These are phyloP conservation scores for Zosterops lateralis DNA, from an alignment of 2,113 vertebrate genomes.

Conservation along the genomic window DNA sequence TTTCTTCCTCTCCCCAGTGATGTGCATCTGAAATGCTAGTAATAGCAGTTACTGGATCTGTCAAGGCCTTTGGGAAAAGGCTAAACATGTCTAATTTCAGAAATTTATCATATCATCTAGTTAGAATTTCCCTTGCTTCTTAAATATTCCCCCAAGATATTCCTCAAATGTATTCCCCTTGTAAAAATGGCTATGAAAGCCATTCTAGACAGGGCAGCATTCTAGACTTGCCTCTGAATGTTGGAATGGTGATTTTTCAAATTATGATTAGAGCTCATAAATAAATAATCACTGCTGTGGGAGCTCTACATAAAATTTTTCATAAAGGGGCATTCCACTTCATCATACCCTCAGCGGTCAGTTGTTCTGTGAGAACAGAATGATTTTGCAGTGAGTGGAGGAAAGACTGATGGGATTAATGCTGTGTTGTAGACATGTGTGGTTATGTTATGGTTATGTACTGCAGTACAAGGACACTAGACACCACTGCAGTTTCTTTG, in stretches of 20 bases:
- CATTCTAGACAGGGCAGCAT: neutral
- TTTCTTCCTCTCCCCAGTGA: neutral
- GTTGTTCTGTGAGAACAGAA: neutral
- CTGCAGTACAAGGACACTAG: neutral
- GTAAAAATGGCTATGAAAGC: neutral
- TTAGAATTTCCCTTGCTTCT: neutral
- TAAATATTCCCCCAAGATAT: neutral
- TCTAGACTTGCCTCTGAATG: neutral
- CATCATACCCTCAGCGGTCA: neutral
- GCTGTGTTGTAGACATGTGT: accelerated
- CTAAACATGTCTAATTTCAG: neutral
- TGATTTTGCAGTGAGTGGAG: neutral
- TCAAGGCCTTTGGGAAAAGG: neutral
- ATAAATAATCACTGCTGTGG: neutral
- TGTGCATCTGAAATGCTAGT: neutral
- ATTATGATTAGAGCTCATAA: neutral
- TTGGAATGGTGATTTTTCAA: neutral
- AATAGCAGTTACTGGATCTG: neutral
- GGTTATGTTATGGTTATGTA: neutral
- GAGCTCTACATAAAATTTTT: neutral
- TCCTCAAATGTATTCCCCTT: neutral
- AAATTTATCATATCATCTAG: neutral
- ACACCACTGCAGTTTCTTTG: neutral
- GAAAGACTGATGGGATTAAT: neutral
- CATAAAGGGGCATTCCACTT: neutral